Evolutionary conservation across 2,888 invertebrate species (phyloP).

Genomic region (Rotaria sp.): DNA sequence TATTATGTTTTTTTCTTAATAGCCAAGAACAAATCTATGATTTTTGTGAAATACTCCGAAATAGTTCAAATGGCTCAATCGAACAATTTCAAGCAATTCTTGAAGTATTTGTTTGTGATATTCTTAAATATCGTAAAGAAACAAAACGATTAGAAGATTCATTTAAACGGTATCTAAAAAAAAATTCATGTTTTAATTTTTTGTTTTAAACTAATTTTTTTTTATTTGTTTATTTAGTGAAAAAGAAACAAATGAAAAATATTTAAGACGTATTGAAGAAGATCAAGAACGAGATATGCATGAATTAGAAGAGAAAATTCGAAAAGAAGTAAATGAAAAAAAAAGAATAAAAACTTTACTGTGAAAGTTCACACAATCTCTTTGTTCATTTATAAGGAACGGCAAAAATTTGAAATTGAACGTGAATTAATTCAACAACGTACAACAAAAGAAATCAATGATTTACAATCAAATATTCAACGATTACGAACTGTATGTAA

Average conservation of each 20-base stretch:
- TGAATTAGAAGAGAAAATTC: neutral
- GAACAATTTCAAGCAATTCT: conserved; percentile 1
- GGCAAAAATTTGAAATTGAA: neutral
- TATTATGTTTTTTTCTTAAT: neutral
- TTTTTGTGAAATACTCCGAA: conserved; percentile 17
- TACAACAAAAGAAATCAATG: neutral
- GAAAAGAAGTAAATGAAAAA: neutral
- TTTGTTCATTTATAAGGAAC: neutral
- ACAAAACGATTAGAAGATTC: conserved; percentile 59
- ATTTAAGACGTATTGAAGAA: neutral
- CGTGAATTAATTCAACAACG: neutral
- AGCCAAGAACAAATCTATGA: conserved; percentile 20
- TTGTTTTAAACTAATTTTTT: neutral
- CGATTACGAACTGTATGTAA: neutral
- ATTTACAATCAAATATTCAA: neutral
- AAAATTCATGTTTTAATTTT: neutral
- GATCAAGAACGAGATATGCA: conserved; percentile 16
- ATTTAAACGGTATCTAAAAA: conserved; percentile 56
- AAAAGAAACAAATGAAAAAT: conserved; percentile 18
- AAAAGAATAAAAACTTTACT: too few species aligned
- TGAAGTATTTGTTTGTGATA: conserved; percentile 49
- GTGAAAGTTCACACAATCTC: too few species aligned
- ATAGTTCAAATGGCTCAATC: neutral
- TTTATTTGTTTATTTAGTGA: neutral
- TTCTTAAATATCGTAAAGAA: conserved; percentile 59